Base-by-base conservation (phyloP, 1,140 invertebrate species). In the Lucilia sericata region DNA sequence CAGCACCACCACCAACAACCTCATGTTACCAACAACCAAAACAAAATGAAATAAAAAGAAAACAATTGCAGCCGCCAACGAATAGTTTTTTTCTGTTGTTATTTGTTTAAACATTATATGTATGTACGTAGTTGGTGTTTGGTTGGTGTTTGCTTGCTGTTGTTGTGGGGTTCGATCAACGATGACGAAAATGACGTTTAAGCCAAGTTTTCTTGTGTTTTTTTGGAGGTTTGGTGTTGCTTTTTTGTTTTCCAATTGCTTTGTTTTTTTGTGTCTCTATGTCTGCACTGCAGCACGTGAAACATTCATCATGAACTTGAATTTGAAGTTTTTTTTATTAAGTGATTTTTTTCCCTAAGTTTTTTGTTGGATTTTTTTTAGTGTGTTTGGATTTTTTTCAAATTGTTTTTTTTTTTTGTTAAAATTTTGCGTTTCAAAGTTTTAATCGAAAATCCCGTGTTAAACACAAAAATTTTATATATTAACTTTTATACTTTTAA, bases 231-330 rank as follows among this genome's bases (percentile, higher is more conserved):
- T 83, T 83, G 21, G 70, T 83, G 49, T 76, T 47, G 42, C 25
- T 74, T 74, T 8, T 47, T 55, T 14, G 5, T 55, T 42, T 42
- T 42, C 42, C 1, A 42, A 8, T 42, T 42, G 10, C 0, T 2
- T 82, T 34, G 34, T 47, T 75, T 82, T 14, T 75, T 14, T 83
- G 14, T 81, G 76, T 9, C 75, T 84, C 25, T 84, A 42, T 81
- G 76, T 84, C 55, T 84, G 21, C 74, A 76, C 51, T 76, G 51
- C 42, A 82, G 89, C 89, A 90, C 89, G 89, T 90, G 88, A 90
- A 89, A 89, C 87, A 90, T 90, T 90, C 87, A 90, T 90, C 89
- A 90, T 90, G 89, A 90, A 90, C 89, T 90, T 90, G 89, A 90
- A 90, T 90, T 90, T 90, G 88, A 88, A 90, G 88, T 75, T 84